Evolutionary conservation across 2,797 vertebrate genomes (phyloP).

Genomic region (Caiman crocodilus): DNA sequence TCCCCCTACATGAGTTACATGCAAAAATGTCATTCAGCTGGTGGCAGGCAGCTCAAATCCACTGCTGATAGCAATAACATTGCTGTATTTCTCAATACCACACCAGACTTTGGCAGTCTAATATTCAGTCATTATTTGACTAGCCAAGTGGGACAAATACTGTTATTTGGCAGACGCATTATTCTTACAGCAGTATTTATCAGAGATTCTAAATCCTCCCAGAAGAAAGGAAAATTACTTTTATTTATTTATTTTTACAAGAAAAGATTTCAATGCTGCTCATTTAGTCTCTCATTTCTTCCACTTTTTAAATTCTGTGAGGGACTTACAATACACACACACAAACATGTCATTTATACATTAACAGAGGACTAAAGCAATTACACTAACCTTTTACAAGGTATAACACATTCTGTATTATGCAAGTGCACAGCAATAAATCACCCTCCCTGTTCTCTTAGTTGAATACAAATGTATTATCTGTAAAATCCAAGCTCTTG

Average conservation of each 20-base stretch:
- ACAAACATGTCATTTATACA: conserved; percentile 38
- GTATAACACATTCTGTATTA: conserved; percentile 20
- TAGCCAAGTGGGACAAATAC: background rate
- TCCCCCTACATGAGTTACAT: accelerated
- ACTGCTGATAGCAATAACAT: accelerated
- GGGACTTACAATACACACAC: conserved; percentile 31
- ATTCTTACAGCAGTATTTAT: conserved; percentile 9
- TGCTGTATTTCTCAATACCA: background rate
- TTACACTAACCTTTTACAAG: conserved; percentile 32
- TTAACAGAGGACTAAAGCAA: conserved; percentile 44
- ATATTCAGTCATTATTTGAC: conserved; percentile 7
- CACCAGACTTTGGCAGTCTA: background rate
- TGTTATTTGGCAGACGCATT: conserved; percentile 4
- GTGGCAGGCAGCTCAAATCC: background rate
- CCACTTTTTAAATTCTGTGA: conserved; percentile 45
- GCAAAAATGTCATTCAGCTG: background rate
- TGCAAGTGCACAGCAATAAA: conserved; percentile 40
- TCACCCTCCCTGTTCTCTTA: conserved; percentile 26
- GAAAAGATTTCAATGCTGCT: conserved; percentile 7
- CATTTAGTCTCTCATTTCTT: conserved; percentile 1
- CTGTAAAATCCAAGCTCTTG: conserved; percentile 32
- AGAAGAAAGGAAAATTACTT: background rate
- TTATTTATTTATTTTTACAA: background rate
- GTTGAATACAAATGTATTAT: conserved; percentile 37
- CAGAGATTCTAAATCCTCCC: background rate